Evolutionary conservation across 1,140 invertebrate genomes (phyloP), one percentile per base, ranked within the genome.

Genomic region (Dermatophagoides farinae): DNA sequence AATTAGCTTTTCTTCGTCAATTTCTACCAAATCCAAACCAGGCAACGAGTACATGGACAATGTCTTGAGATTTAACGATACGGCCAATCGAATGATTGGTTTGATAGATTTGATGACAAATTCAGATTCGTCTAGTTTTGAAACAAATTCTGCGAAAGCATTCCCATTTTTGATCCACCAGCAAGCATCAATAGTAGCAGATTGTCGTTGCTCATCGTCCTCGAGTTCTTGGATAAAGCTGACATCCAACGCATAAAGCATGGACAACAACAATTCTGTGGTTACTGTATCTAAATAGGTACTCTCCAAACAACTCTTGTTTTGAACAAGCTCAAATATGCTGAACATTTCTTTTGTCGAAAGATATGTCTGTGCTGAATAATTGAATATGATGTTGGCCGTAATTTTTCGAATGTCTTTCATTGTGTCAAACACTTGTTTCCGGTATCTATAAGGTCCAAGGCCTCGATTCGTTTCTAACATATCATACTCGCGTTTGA

Each of bases 381-480:
- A 86, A 61, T 84, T 79, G 68, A 88, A 95, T 1, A 96, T 71
- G 59, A 86, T 83, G 66, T 90, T 86, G 0, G 86, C 86, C 31
- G 95, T 70, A 43, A 82, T 77, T 64, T 83, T 78, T 67, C 83
- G 77, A 18, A 85, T 88, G 58, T 83, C 81, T 61, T 82, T 78
- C 62, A 82, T 86, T n/a, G 88, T 73, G 68, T 81, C 80, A 52
- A 82, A 77, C 0, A 95, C 75, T 70, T 76, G 72, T 58, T 82
- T 80, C 64, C 85, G 79, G 72, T 96, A 88, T 67, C 82, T 81
- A 6, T 84, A 78, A 23, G 84, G 83, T 12, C 90, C 91, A 18
- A 96, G 72, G 1, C 88, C 91, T 60, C 87, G 75, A 72, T 92
- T 88, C 66, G 80, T 77, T 68, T 91, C 85, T 22, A 96, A 72